Evolutionary conservation across 64 coral and sea anemone species (phyloP).

Genomic region (Astreopora myriophthalma): DNA sequence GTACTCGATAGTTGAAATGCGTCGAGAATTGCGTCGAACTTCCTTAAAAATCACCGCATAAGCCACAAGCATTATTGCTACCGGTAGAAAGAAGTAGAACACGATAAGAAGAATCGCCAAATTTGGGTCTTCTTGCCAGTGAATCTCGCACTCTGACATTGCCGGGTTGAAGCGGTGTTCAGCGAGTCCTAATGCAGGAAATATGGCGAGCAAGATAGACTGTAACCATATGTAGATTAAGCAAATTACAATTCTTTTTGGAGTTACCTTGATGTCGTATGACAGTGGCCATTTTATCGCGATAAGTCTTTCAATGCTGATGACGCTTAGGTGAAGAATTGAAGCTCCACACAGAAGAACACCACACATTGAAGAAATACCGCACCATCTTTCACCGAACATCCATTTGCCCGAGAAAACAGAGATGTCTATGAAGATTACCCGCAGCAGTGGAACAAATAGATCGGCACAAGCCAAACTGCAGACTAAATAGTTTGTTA

Average conservation of each 20-base stretch:
- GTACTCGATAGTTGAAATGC: constrained; percentile 33
- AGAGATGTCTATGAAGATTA: constrained; percentile 69
- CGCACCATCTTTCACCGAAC: constrained; percentile 78
- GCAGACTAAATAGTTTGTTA: constrained; percentile 91
- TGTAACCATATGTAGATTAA: constrained; percentile 84
- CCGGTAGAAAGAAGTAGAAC: constrained; percentile 78
- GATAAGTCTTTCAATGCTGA: constrained; percentile 80
- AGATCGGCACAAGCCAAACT: constrained; percentile 76
- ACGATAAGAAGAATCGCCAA: constrained; percentile 62
- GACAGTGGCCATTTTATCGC: constrained; percentile 85
- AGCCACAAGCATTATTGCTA: constrained; percentile 69
- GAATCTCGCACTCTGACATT: constrained; percentile 73
- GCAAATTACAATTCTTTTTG: constrained; percentile 24
- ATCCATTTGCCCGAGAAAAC: constrained; percentile 61
- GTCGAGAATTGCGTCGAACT: constrained; percentile 67
- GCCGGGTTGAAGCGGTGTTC: constrained; percentile 73
- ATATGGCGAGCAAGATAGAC: constrained; percentile 49
- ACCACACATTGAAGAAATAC: constrained; percentile 79
- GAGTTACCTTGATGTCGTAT: constrained; percentile 70
- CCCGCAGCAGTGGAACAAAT: constrained; percentile 72
- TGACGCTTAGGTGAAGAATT: constrained; percentile 82
- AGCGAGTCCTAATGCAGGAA: constrained; percentile 59
- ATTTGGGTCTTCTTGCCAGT: constrained; percentile 70
- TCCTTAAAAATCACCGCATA: constrained; percentile 82
- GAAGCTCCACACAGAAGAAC: constrained; percentile 79